Evolutionary conservation across 2,888 invertebrate genomes (phyloP).

Genomic region (Pardosa pseudoannulata): DNA sequence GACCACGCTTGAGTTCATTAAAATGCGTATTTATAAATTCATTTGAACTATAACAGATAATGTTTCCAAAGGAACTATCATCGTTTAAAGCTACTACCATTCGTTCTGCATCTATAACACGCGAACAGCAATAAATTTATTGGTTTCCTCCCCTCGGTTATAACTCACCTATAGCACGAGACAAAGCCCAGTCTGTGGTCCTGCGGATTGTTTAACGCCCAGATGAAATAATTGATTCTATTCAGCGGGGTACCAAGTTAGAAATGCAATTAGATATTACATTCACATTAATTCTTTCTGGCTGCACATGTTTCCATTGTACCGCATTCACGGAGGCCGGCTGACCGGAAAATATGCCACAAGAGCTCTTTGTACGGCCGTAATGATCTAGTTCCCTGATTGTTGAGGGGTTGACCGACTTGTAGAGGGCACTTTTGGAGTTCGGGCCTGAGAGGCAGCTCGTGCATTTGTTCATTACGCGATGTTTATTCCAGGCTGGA

Average conservation of each 20-base stretch:
- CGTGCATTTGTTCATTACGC: not conserved
- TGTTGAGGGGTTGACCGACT: not conserved
- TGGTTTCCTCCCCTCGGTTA: no score
- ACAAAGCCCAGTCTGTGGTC: no score
- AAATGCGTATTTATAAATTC: no score
- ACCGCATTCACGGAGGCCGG: not conserved
- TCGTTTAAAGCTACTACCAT: no score
- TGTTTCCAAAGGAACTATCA: no score
- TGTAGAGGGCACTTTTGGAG: not conserved
- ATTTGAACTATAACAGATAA: no score
- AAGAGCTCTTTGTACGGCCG: not conserved
- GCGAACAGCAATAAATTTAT: no score
- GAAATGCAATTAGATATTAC: not conserved
- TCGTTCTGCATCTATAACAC: no score
- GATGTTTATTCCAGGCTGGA: not conserved
- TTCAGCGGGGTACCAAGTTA: not conserved
- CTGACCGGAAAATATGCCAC: not conserved
- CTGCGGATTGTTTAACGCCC: not conserved
- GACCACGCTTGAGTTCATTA: no score
- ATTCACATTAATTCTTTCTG: not conserved
- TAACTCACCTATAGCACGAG: no score
- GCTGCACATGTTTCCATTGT: not conserved
- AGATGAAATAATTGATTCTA: not conserved
- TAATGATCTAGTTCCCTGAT: constrained; percentile 2
- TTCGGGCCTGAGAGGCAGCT: no score